These are phyloP conservation scores for Enteromius viviparus DNA, from an alignment of 2,797 vertebrate genomes.

Conservation along the genomic window DNA sequence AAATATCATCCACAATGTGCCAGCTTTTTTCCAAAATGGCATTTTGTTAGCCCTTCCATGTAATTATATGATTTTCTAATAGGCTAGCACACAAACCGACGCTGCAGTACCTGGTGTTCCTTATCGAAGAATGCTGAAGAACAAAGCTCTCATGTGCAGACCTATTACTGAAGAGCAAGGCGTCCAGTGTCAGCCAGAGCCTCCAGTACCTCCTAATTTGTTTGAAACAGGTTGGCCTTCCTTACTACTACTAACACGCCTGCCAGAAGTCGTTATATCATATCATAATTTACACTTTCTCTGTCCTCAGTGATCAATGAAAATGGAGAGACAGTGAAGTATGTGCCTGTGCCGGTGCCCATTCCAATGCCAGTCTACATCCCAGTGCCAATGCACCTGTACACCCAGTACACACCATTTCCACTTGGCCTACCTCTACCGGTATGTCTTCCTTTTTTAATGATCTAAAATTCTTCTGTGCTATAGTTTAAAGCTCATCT, in stretches of 20 bases:
- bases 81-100: constrained; percentile 98
- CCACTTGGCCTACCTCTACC: constrained; percentile 87
- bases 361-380: constrained; percentile 90
- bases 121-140: constrained; percentile 90
- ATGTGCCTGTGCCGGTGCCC: constrained; percentile 82
- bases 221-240: constrained; percentile 33
- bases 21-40: neutral
- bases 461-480: neutral
- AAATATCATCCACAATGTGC: too few species aligned
- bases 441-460: constrained; percentile 70
- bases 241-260: neutral
- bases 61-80: constrained; percentile 13
- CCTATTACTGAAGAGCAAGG: constrained; percentile 94
- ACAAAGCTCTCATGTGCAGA: constrained; percentile 95
- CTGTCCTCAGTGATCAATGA: constrained; percentile 59
- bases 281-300: neutral
- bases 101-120: constrained; percentile 72
- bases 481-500: neutral
- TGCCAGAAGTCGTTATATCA: neutral
- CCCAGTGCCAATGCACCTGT: constrained; percentile 94
- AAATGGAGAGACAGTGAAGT: constrained; percentile 74
- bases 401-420: constrained; percentile 90
- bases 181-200: constrained; percentile 84
- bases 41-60: neutral
- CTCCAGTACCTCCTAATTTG: constrained; percentile 60